These are phyloP conservation scores for Chloroceryle inda DNA, from an alignment of 2,797 vertebrate genomes.

Conservation along the genomic window DNA sequence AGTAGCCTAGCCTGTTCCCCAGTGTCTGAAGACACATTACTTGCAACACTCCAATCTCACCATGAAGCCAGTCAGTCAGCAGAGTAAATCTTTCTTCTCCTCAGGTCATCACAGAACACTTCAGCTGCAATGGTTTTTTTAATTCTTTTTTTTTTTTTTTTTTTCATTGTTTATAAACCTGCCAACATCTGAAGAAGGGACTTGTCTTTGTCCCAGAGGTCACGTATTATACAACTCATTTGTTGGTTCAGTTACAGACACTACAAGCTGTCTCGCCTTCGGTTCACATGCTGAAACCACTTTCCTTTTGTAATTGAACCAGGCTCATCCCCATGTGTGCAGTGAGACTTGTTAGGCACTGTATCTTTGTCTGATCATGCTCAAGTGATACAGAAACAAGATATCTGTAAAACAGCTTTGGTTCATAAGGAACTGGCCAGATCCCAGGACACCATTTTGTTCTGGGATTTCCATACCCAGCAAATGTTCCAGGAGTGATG, in stretches of 20 bases:
- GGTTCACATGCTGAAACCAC: background rate
- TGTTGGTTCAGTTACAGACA: slow-evolving; percentile 49
- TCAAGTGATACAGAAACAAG: background rate
- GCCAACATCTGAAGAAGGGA: background rate
- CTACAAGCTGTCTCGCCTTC: slow-evolving; percentile 16
- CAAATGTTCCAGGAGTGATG: background rate
- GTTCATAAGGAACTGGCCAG: background rate
- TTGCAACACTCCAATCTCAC: background rate
- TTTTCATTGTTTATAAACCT: slow-evolving; percentile 10
- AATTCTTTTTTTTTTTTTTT: background rate
- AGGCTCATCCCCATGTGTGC: background rate
- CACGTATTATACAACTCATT: slow-evolving; percentile 8
- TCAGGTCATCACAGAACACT: background rate
- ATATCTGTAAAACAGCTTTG: background rate
- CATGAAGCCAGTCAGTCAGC: background rate
- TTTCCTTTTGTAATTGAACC: slow-evolving; percentile 59
- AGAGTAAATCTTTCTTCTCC: slow-evolving; percentile 33
- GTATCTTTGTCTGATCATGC: background rate
- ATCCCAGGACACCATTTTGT: background rate
- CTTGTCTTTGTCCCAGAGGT: slow-evolving; percentile 33
- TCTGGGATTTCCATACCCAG: background rate
- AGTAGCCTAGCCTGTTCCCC: background rate
- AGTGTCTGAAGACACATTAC: background rate
- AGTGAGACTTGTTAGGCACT: background rate
- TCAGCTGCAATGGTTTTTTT: background rate